Conservation (phyloP, 2,113 vertebrate genomes). For the Gymnogyps californianus region DNA sequence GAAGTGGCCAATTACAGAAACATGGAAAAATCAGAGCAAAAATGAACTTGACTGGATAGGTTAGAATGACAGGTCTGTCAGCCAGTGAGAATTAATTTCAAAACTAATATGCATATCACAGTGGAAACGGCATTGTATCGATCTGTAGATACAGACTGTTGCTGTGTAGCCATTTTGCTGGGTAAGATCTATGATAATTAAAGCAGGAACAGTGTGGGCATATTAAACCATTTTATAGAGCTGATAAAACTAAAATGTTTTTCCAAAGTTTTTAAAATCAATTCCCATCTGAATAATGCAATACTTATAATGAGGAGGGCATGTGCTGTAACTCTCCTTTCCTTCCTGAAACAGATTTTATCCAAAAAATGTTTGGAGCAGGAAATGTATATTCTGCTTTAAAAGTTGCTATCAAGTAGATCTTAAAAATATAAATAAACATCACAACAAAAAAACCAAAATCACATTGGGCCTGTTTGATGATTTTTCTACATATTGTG, state of each 20-base stretch:
- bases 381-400: neutral
- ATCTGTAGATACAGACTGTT: neutral
- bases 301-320: neutral
- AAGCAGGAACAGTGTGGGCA: neutral
- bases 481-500: neutral
- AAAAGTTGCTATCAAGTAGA: neutral
- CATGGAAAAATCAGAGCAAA: neutral
- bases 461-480: neutral
- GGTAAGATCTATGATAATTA: neutral
- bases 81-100: neutral
- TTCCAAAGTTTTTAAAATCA: neutral
- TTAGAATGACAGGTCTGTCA: neutral
- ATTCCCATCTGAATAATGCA: neutral
- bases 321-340: neutral
- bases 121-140: rapidly evolving
- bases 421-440: neutral
- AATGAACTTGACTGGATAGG: neutral
- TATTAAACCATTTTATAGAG: neutral
- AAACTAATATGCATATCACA: neutral
- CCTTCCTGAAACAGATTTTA: neutral
- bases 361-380: neutral
- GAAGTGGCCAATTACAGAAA: neutral
- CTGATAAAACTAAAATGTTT: neutral
- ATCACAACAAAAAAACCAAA: neutral
- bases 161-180: neutral